Evolutionary conservation across 2,888 invertebrate species (phyloP).

Genomic region (Linnaemya vulpina): DNA sequence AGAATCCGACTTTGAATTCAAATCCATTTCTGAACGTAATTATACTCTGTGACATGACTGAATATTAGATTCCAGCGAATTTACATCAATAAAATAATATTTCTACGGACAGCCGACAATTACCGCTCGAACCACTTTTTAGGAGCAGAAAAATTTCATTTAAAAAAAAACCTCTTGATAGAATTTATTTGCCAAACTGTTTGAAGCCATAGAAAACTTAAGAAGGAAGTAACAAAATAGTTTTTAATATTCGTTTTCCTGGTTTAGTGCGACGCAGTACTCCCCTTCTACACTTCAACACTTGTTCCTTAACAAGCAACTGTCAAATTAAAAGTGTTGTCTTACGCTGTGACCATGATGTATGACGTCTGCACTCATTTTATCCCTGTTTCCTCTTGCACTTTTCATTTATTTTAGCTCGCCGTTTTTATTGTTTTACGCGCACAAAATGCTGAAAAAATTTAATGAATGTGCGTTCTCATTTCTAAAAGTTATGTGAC

Average conservation of each 20-base stretch:
- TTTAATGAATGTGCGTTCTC: slow-evolving; percentile 17
- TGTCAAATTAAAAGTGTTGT: slow-evolving; percentile 62
- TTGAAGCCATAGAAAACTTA: too few relatives aligned
- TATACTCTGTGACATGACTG: too few relatives aligned
- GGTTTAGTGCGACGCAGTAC: not conserved
- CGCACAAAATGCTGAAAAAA: slow-evolving; percentile 18
- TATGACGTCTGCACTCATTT: slow-evolving; percentile 13
- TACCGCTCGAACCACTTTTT: too few relatives aligned
- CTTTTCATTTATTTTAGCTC: slow-evolving; percentile 9
- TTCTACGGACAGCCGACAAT: too few relatives aligned
- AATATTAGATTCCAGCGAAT: too few relatives aligned
- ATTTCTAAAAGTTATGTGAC: slow-evolving; percentile 18
- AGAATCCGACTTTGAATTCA: too few relatives aligned
- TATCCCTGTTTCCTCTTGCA: not conserved
- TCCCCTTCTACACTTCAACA: slow-evolving; percentile 8
- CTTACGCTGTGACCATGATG: slow-evolving; percentile 38
- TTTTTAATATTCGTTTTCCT: too few relatives aligned
- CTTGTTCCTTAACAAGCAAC: slow-evolving; percentile 54
- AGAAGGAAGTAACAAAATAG: too few relatives aligned
- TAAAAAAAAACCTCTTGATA: not conserved
- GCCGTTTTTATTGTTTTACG: slow-evolving; percentile 15
- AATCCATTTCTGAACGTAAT: too few relatives aligned
- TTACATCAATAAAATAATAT: too few relatives aligned
- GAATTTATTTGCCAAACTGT: too few relatives aligned
- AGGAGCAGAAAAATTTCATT: too few relatives aligned